phyloP scores from a whole-genome alignment of 2,888 invertebrate genomes.

The Tipula unca region DNA sequence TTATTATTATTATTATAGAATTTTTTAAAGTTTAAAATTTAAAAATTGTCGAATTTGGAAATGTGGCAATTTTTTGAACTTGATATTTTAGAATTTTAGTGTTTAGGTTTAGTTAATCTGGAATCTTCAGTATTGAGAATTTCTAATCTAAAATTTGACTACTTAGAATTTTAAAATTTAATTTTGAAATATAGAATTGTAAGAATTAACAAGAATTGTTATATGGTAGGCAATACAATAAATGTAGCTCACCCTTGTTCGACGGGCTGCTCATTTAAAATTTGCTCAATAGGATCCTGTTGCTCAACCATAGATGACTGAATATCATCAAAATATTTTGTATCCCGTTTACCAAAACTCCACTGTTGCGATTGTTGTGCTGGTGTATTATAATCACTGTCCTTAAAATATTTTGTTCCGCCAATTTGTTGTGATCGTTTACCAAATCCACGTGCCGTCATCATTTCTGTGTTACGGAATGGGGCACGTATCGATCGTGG shows the following conservation, averaged over 20 bases:
- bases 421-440: slow-evolving; percentile 27
- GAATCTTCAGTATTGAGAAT: too few relatives aligned
- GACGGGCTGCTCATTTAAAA: slow-evolving; percentile 22
- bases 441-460: slow-evolving; percentile 32
- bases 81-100: too few relatives aligned
- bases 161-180: too few relatives aligned
- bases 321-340: slow-evolving; percentile 21
- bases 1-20: too few relatives aligned
- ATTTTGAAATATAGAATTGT: too few relatives aligned
- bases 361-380: slow-evolving; percentile 20
- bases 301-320: neutral
- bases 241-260: slow-evolving; percentile 18
- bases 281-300: slow-evolving; percentile 20
- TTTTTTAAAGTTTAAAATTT: too few relatives aligned
- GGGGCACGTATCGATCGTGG: slow-evolving; percentile 30
- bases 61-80: too few relatives aligned
- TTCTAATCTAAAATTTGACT: too few relatives aligned
- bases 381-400: neutral
- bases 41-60: too few relatives aligned
- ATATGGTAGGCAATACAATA: too few relatives aligned
- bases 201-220: too few relatives aligned
- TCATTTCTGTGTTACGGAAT: slow-evolving; percentile 30
- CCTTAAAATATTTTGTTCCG: slow-evolving; percentile 20
- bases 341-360: slow-evolving; percentile 23
- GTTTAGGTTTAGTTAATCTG: too few relatives aligned